Evolutionary conservation across 2,888 invertebrate species (phyloP).

Genomic region (Platypus cylindrus): DNA sequence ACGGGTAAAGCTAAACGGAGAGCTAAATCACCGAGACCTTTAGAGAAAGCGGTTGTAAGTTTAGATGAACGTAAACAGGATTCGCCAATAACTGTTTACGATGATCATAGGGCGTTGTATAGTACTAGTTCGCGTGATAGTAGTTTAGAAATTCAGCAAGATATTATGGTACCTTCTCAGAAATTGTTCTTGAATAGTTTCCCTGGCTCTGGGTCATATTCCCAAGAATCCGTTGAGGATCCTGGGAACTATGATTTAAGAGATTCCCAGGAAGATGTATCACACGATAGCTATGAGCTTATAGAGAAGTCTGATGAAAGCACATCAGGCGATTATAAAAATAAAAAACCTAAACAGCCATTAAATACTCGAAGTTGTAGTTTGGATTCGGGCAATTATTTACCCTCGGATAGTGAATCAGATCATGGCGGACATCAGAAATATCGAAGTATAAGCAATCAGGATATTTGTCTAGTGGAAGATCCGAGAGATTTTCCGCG

Average conservation of each 20-base stretch:
- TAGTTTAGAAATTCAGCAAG: slow-evolving; percentile 54
- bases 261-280: slow-evolving; percentile 73
- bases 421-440: slow-evolving; percentile 45
- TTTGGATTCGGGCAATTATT: slow-evolving; percentile 63
- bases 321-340: slow-evolving; percentile 30
- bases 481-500: slow-evolving; percentile 62
- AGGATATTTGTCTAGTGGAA: slow-evolving; percentile 66
- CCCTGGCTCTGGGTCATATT: slow-evolving; percentile 61
- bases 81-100: slow-evolving; percentile 60
- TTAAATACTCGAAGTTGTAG: slow-evolving; percentile 50
- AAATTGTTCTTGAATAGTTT: slow-evolving; percentile 79
- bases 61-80: slow-evolving; percentile 41
- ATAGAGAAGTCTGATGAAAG: slow-evolving; percentile 62
- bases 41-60: slow-evolving; percentile 26
- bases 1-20: slow-evolving; percentile 52
- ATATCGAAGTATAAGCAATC: slow-evolving; percentile 54
- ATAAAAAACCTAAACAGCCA: slow-evolving; percentile 27
- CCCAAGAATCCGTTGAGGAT: slow-evolving; percentile 51
- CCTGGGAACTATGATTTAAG: slow-evolving; percentile 49
- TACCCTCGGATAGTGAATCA: slow-evolving; percentile 61
- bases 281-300: slow-evolving; percentile 79
- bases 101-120: slow-evolving; percentile 52
- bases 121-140: slow-evolving; percentile 48
- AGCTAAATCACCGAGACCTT: slow-evolving; percentile 37
- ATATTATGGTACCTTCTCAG: slow-evolving; percentile 48